Conservation (phyloP, 2,888 invertebrate genomes). For the Plebejus anna region DNA sequence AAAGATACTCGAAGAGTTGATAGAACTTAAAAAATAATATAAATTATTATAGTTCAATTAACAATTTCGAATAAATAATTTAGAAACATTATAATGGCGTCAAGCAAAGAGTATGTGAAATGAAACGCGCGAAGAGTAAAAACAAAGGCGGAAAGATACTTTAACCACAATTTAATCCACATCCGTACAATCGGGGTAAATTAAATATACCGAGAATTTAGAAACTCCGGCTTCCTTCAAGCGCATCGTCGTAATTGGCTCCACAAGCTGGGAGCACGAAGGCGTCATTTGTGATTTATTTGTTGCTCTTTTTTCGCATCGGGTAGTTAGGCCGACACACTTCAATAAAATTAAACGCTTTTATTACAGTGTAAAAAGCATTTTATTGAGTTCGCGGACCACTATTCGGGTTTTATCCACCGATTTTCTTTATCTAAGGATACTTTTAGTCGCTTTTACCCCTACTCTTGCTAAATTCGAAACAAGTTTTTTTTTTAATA, state of each 20-base stretch:
- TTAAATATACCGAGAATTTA: conserved; percentile 79
- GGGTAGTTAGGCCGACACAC: conserved; percentile 45
- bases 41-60: too few relatives aligned
- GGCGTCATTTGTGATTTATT: conserved; percentile 68
- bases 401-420: background rate
- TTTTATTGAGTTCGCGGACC: background rate
- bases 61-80: background rate
- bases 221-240: conserved; percentile 78
- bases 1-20: too few relatives aligned
- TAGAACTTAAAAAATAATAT: too few relatives aligned
- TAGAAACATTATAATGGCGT: background rate
- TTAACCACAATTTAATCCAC: conserved; percentile 31
- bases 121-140: background rate
- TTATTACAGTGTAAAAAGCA: conserved; percentile 25
- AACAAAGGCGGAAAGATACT: conserved; percentile 67
- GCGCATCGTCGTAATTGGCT: conserved; percentile 77
- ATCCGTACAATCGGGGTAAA: conserved; percentile 69
- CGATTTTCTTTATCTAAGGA: background rate
- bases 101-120: background rate
- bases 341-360: conserved; percentile 39
- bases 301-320: conserved; percentile 55
- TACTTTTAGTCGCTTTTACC: background rate
- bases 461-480: background rate
- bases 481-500: background rate
- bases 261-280: conserved; percentile 67